A percentile compares a stretch with the other conserved stretches of the same genome.
phyloP scores from a whole-genome alignment of 2,113 vertebrate genomes.

The Salvelinus namaycush region DNA sequence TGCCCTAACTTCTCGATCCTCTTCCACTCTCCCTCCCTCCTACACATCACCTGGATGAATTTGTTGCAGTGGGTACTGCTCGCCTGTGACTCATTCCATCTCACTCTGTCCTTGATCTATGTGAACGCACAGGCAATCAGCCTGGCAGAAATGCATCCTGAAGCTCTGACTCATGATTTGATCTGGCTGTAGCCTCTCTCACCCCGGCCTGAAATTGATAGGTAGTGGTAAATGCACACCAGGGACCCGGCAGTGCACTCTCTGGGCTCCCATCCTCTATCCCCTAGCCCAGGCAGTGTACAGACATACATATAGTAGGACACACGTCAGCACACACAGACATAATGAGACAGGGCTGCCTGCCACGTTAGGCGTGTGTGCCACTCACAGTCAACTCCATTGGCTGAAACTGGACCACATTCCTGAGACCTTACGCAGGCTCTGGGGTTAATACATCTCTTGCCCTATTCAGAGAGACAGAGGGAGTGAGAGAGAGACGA shows the following conservation, averaged over 20 bases:
- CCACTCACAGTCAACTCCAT: conserved; percentile 56
- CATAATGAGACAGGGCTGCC: conserved; percentile 51
- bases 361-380: conserved; percentile 43
- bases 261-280: conserved; percentile 15
- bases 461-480: conserved; percentile 27
- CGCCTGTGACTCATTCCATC: conserved; percentile 50
- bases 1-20: neutral
- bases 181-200: conserved; percentile 55
- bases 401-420: conserved; percentile 59
- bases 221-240: conserved; percentile 57
- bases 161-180: conserved; percentile 58
- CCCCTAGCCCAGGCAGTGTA: conserved; percentile 19
- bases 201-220: conserved; percentile 46
- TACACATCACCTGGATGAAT: conserved; percentile 48
- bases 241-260: conserved; percentile 48
- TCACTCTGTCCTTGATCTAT: conserved; percentile 38
- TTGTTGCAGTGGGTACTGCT: conserved; percentile 28
- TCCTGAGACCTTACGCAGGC: conserved; percentile 50
- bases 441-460: conserved; percentile 63
- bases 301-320: conserved; percentile 28
- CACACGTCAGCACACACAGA: conserved; percentile 36
- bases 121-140: conserved; percentile 50
- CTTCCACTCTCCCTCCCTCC: conserved; percentile 34
- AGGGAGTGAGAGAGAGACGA: conserved; percentile 19
- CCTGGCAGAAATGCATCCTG: conserved; percentile 48